Percentiles rank a stretch among this genome's conserved stretches.
Conservation (phyloP, 2,113 vertebrate genomes). For the Chionomys nivalis region DNA sequence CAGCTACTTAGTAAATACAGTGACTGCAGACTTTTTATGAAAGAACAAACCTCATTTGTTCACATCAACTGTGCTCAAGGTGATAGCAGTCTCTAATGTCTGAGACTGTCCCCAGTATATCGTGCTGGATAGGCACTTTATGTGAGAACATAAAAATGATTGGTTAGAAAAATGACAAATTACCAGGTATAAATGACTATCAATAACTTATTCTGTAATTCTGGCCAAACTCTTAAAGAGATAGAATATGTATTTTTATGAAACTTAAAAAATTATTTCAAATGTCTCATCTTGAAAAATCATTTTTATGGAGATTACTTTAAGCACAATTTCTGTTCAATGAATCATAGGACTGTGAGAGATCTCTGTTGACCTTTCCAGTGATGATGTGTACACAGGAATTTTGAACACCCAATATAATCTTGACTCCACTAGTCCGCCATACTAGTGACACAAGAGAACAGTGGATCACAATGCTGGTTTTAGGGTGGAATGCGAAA, state of each 20-base stretch:
- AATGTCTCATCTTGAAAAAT: slow-evolving; percentile 52
- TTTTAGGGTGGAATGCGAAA: slow-evolving; percentile 42
- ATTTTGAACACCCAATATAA: slow-evolving; percentile 62
- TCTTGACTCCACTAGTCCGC: slow-evolving; percentile 45
- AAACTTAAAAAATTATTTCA: slow-evolving; percentile 48
- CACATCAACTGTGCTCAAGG: slow-evolving; percentile 51
- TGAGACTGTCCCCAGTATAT: slow-evolving; percentile 60
- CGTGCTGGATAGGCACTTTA: slow-evolving; percentile 77
- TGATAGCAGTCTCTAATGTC: slow-evolving; percentile 38
- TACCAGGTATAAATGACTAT: slow-evolving; percentile 53
- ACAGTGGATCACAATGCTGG: slow-evolving; percentile 21
- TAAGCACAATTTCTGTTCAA: slow-evolving; percentile 55
- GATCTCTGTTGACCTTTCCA: slow-evolving; percentile 44
- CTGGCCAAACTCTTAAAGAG: slow-evolving; percentile 44
- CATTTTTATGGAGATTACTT: slow-evolving; percentile 41
- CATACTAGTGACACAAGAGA: slow-evolving; percentile 54
- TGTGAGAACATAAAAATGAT: slow-evolving; percentile 72
- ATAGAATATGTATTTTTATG: not conserved
- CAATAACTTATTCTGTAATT: slow-evolving; percentile 60
- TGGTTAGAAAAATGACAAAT: slow-evolving; percentile 66
- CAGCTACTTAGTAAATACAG: slow-evolving; percentile 41
- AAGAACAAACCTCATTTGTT: slow-evolving; percentile 26
- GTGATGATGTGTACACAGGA: slow-evolving; percentile 32
- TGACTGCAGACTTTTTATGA: not conserved
- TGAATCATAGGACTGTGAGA: slow-evolving; percentile 39